These are phyloP conservation scores for Stichodactyla mertensii DNA, from an alignment of 64 coral and sea anemone genomes.

Conservation along the genomic window DNA sequence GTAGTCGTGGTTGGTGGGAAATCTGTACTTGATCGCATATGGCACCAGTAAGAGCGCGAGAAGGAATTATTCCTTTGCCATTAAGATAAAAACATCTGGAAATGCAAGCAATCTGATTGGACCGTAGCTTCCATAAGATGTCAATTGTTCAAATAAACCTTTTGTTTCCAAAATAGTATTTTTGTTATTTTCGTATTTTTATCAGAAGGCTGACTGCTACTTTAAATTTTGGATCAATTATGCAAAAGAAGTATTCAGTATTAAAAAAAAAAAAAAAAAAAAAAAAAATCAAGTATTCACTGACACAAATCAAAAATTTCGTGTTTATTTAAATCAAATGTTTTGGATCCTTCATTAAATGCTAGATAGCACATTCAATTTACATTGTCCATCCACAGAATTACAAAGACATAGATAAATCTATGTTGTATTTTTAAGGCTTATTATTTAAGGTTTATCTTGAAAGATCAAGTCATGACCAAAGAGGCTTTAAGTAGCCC, in stretches of 20 bases:
- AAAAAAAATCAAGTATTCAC: no score
- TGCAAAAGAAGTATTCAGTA: neutral
- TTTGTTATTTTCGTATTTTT: constrained; percentile 5
- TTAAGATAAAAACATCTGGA: constrained; percentile 70
- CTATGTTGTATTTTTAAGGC: neutral
- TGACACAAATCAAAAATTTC: no score
- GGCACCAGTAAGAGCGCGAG: constrained; percentile 49
- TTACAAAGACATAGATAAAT: neutral
- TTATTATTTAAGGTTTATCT: constrained; percentile 11
- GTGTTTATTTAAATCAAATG: no score
- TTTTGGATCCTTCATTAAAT: neutral
- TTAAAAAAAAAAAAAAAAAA: no score
- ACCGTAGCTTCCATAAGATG: constrained; percentile 43
- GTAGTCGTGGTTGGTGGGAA: constrained; percentile 37
- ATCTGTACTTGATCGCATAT: constrained; percentile 53
- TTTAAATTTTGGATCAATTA: constrained; percentile 13
- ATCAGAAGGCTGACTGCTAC: constrained; percentile 7
- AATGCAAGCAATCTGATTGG: constrained; percentile 42
- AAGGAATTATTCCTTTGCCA: constrained; percentile 48
- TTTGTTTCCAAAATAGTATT: constrained; percentile 4
- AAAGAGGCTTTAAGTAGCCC: constrained; percentile 11
- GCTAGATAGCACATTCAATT: neutral
- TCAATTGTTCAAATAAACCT: constrained; percentile 48
- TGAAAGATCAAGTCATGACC: neutral
- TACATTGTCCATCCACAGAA: neutral